Evolutionary conservation across 2,113 vertebrate species (phyloP), one percentile per base, ranked within the genome.

Genomic region (Tachysurus vachellii): DNA sequence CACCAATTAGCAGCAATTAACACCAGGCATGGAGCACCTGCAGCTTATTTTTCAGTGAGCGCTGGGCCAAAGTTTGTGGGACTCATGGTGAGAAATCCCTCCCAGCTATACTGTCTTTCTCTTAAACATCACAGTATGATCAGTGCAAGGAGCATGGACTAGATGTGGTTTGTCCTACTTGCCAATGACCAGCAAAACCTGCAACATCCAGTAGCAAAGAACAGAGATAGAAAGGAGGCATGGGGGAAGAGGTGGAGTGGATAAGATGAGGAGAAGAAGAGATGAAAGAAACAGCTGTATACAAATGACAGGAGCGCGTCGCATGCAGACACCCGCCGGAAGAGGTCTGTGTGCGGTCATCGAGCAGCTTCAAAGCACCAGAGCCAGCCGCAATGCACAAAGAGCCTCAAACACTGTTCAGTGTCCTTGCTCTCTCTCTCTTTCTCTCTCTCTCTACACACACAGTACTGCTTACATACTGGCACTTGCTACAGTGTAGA

Each of bases 291-390:
- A 95, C 95, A 94, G 94, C 95, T 95, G 94, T 94, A 95, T 93
- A 94, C 95, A 95, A 95, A 95, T 94, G 93, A 94, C 93, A 93
- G 92, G 88, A 91, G 90, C 91, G 90, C 88, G 82, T 85, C 89
- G 70, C 86, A 77, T 86, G 88, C 91, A 84, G 86, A 91, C 84
- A 54, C 85, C 89, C 59, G 62, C 88, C 59, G 82, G 76, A 91
- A 90, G 90, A 90, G 91, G 93, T 93, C 92, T 92, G 91, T 92
- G 91, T 94, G 93, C 96, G 96, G 97, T 97, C 97, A 97, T 93
- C 94, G 96, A 97, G 93, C 95, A 93, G 96, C 97, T 97, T 98
- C 96, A 97, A 97, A 98, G 92, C 66, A 88, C 89, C 91, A 91
- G 77, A 91, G 92, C 91, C 92, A 90, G 89, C 92, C 71, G 54